phyloP scores from a whole-genome alignment of 2,888 invertebrate genomes.

The Drosophila bunnanda region DNA sequence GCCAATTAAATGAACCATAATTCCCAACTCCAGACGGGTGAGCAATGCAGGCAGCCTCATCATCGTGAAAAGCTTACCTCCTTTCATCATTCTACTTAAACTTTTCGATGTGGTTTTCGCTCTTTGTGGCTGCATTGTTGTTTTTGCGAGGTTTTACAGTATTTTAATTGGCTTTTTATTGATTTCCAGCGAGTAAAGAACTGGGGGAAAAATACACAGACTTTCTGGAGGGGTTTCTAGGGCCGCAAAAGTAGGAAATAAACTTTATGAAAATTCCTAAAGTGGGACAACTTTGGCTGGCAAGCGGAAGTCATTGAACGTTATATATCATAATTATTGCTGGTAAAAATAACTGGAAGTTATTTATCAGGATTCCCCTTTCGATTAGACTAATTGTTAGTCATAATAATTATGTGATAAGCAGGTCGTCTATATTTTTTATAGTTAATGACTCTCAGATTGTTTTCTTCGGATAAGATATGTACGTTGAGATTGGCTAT shows the following conservation, averaged over 20 bases:
- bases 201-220: slow-evolving; percentile 22
- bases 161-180: slow-evolving; percentile 66
- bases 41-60: slow-evolving; percentile 10
- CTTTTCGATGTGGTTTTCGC: slow-evolving; percentile 50
- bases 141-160: slow-evolving; percentile 24
- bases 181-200: slow-evolving; percentile 38
- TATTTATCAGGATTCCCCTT: slow-evolving; percentile 19
- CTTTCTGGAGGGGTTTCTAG: slow-evolving; percentile 13
- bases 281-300: slow-evolving; percentile 10
- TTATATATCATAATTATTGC: slow-evolving; percentile 2
- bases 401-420: slow-evolving; percentile 7
- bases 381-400: not conserved
- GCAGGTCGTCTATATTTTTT: not conserved
- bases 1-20: slow-evolving; percentile 48
- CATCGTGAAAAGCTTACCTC: slow-evolving; percentile 20
- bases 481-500: not conserved
- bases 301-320: slow-evolving; percentile 26
- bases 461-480: slow-evolving; percentile 14
- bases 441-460: not conserved
- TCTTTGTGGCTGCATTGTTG: slow-evolving; percentile 15
- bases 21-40: slow-evolving; percentile 19
- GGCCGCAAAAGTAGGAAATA: slow-evolving; percentile 14
- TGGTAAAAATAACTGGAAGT: not conserved
- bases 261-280: not conserved
- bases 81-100: slow-evolving; percentile 48